Conservation (phyloP, 2,113 vertebrate species). For the Vulpes ferrilata region DNA sequence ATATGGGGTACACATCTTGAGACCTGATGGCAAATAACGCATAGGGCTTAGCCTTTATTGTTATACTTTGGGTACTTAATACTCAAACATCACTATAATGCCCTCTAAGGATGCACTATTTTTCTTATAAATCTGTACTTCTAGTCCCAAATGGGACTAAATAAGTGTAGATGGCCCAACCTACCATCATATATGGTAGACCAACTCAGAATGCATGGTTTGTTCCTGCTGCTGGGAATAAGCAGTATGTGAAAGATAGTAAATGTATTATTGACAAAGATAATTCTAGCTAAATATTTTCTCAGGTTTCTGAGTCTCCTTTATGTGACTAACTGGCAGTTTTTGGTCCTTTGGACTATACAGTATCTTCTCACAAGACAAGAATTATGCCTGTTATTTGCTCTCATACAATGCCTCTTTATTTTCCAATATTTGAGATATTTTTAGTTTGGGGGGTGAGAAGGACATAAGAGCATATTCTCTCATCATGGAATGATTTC, state of each 20-base stretch:
- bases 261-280: not conserved
- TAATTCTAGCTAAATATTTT: not conserved
- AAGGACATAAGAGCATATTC: not conserved
- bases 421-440: not conserved
- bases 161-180: not conserved
- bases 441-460: not conserved
- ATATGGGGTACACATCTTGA: not conserved
- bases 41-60: not conserved
- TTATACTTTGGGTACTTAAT: not conserved
- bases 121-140: not conserved
- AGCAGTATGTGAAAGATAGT: not conserved
- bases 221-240: not conserved
- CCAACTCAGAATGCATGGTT: not conserved
- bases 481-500: not conserved
- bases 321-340: not conserved
- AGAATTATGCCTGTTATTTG: not conserved
- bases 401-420: not conserved
- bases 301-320: not conserved
- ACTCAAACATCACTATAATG: not conserved
- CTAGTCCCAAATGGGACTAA: not conserved
- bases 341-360: not conserved
- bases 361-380: not conserved
- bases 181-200: not conserved
- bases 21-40: not conserved
- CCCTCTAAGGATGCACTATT: not conserved